phyloP scores from a whole-genome alignment of 2,113 vertebrate species.

The Heptranchias perlo region DNA sequence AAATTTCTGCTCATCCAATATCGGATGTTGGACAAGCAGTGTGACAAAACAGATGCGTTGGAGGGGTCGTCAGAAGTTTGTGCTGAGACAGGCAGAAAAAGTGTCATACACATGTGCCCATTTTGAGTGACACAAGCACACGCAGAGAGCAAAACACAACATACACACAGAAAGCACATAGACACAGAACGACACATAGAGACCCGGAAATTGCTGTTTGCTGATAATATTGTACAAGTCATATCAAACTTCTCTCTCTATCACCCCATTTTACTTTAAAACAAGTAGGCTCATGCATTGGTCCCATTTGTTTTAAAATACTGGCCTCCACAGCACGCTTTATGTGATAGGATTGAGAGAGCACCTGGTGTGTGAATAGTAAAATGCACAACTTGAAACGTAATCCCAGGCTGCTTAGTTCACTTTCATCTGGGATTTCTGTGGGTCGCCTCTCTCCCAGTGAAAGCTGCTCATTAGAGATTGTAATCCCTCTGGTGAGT shows the following conservation, averaged over 20 bases:
- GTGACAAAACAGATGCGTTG: background rate
- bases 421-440: slow-evolving; percentile 22
- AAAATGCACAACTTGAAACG: background rate
- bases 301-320: background rate
- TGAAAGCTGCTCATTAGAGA: background rate
- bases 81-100: background rate
- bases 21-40: background rate
- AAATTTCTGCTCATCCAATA: background rate
- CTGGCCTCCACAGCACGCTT: background rate
- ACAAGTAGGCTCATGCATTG: background rate
- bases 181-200: background rate
- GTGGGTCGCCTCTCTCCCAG: background rate
- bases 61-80: background rate
- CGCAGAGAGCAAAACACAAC: background rate
- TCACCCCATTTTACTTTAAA: background rate
- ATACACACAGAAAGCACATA: background rate
- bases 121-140: background rate
- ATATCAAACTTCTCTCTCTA: slow-evolving; percentile 6
- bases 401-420: background rate
- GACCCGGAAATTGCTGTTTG: background rate
- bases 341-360: background rate
- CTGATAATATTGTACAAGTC: background rate
- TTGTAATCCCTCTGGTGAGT: background rate
- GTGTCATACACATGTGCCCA: background rate
- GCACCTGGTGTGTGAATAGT: background rate